Evolutionary conservation across 2,888 invertebrate genomes (phyloP), one percentile per base, ranked within the genome.

Genomic region (Hemistola chrysoprasaria): DNA sequence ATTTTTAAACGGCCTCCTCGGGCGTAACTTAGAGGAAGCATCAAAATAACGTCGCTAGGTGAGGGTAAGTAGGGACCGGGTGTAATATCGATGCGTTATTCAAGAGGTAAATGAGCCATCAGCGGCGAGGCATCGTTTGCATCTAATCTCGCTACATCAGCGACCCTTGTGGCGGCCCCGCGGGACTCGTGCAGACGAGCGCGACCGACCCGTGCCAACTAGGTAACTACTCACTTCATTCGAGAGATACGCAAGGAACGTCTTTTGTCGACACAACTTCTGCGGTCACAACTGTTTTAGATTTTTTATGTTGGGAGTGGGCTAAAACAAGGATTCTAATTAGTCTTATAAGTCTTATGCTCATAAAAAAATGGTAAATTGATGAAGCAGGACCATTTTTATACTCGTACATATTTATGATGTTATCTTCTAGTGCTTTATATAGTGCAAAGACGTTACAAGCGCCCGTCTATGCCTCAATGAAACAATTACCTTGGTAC

Each of bases 51-150:
- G 51, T 57, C 51, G 46, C 33, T 28, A 36, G 20, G 6, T 8
- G 16, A 32, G 34, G 20, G 53, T 56, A 57, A 59, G 63, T 53
- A 60, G 53, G 50, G 60, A 52, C 40, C 47, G 65, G 66, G 70
- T 63, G 62, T 76, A 71, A 78, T 75, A 78, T 77, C 70, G 72
- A 81, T 81, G 77, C 69, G 76, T 82, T 83, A 82, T 81, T 83
- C 82, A 79, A 73, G 71, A 80, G 76, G 76, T 72, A 86, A 86
- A 85, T 83, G 82, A 84, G 82, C 82, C 80, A 86, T 85, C 85
- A 79, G 71, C 67, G 66, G 59, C 57, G 68, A 46, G 62, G 73
- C 74, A 71, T 82, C 84, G 74, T 87, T 86, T 86, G 82, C 84
- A 84, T 86, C 79, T 87, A 83, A 84, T 85, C 80, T 79, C 59